These are phyloP conservation scores for Taxidea taxus DNA, from an alignment of 2,113 vertebrate species.

Conservation along the genomic window DNA sequence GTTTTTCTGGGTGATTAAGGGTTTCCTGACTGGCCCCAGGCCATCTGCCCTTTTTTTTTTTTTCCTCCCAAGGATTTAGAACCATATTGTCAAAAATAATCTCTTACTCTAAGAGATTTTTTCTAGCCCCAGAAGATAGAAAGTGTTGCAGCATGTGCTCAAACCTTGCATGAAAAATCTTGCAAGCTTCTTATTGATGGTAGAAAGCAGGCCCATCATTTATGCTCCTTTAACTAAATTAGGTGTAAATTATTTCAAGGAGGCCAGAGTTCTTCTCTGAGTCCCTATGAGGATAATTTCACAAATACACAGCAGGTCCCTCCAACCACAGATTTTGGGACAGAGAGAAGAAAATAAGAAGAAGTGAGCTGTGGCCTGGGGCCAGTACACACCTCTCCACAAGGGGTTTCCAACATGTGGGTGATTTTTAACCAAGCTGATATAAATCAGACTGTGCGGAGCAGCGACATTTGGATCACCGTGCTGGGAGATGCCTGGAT, in stretches of 20 bases:
- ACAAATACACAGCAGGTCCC: constrained; percentile 53
- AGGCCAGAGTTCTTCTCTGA: constrained; percentile 67
- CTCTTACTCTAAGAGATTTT: constrained; percentile 64
- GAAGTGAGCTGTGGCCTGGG: constrained; percentile 48
- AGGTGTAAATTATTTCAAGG: constrained; percentile 73
- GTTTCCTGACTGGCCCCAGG: constrained; percentile 73
- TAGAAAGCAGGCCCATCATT: neutral
- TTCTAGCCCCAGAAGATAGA: constrained; percentile 60
- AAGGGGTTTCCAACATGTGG: constrained; percentile 72
- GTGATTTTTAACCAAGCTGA: constrained; percentile 82
- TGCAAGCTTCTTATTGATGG: constrained; percentile 55
- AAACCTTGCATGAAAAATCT: neutral
- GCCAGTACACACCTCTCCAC: constrained; percentile 63
- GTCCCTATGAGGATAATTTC: constrained; percentile 66
- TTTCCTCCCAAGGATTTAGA: constrained; percentile 65
- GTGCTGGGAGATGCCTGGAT: constrained; percentile 75
- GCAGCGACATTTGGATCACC: constrained; percentile 73
- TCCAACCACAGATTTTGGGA: constrained; percentile 41
- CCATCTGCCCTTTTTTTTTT: constrained; percentile 64
- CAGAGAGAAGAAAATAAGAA: constrained; percentile 62
- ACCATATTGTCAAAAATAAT: constrained; percentile 74
- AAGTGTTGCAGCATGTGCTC: constrained; percentile 46
- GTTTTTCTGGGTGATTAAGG: constrained; percentile 66
- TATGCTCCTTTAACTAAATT: constrained; percentile 63
- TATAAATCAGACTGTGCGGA: constrained; percentile 77